phyloP scores from a whole-genome alignment of 2,797 vertebrate genomes.

The Lateolabrax maculatus region DNA sequence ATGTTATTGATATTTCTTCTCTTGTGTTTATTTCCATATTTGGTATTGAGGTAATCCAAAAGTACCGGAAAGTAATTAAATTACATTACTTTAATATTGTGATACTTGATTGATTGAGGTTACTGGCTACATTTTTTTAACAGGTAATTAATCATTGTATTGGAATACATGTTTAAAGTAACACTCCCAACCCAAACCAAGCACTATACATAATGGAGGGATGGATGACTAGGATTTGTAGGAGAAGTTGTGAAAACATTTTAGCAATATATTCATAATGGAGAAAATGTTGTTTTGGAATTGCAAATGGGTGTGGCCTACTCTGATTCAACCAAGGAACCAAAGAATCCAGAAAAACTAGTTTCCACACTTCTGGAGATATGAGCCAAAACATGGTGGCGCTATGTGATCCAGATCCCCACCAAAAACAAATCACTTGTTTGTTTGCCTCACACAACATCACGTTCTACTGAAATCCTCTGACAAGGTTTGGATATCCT shows the following conservation, averaged over 20 bases:
- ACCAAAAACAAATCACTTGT: not conserved
- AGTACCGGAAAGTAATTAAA: too few relatives aligned
- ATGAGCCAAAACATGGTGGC: not conserved
- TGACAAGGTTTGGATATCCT: not conserved
- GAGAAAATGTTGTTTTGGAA: not conserved
- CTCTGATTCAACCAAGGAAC: not conserved
- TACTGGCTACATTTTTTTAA: too few relatives aligned
- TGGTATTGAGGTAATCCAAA: too few relatives aligned
- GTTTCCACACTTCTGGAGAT: not conserved
- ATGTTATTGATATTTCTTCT: too few relatives aligned
- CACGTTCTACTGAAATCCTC: not conserved
- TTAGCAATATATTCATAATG: not conserved
- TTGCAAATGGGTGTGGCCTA: not conserved
- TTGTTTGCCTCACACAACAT: not conserved
- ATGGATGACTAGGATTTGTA: too few relatives aligned
- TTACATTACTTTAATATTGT: too few relatives aligned
- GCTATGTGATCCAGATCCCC: not conserved
- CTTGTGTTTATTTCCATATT: too few relatives aligned
- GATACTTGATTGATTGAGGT: too few relatives aligned
- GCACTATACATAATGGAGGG: too few relatives aligned
- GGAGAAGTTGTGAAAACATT: not conserved
- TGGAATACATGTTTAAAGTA: too few relatives aligned
- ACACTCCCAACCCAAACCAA: too few relatives aligned
- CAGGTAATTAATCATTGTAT: too few relatives aligned
- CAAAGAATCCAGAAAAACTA: not conserved